A percentile compares a stretch with the other conserved stretches of the same genome.
phyloP scores from a whole-genome alignment of 2,888 invertebrate species.

The Tenthredo amoena region DNA sequence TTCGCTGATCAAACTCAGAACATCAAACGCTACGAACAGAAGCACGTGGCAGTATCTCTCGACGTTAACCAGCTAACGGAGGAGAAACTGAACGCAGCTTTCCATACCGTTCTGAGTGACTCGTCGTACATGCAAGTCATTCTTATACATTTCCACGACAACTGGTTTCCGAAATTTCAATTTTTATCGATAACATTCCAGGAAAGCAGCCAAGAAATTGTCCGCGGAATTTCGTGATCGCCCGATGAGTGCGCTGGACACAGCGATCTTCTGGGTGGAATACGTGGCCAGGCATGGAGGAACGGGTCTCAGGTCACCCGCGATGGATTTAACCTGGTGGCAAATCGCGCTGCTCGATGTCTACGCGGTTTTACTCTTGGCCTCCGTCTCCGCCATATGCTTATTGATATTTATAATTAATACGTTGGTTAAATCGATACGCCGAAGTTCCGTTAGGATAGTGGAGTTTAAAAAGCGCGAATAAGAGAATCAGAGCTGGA shows the following conservation, averaged over 20 bases:
- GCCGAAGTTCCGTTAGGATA: not conserved
- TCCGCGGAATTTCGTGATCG: constrained; percentile 28
- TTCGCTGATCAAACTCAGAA: constrained; percentile 65
- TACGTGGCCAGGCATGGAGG: constrained; percentile 36
- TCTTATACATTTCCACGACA: not conserved
- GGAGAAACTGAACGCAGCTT: constrained; percentile 60
- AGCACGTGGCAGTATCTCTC: constrained; percentile 64
- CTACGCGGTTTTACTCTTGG: not conserved
- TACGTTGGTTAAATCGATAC: not conserved
- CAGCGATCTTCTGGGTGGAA: constrained; percentile 44
- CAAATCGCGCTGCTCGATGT: constrained; percentile 39
- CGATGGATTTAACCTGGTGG: constrained; percentile 43
- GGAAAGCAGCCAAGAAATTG: constrained; percentile 57
- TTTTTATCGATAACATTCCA: constrained; percentile 32
- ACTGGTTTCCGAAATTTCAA: not conserved
- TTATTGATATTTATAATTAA: not conserved
- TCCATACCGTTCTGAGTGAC: constrained; percentile 64
- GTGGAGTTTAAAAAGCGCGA: not conserved
- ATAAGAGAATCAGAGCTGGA: not conserved
- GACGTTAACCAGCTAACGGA: constrained; percentile 61
- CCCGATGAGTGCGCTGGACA: constrained; percentile 34
- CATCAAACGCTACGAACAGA: constrained; percentile 63
- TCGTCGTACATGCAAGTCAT: constrained; percentile 60
- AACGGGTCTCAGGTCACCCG: constrained; percentile 20
- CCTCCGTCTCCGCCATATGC: not conserved